phyloP scores from a whole-genome alignment of 1,140 invertebrate genomes.

The Prorops nasuta region DNA sequence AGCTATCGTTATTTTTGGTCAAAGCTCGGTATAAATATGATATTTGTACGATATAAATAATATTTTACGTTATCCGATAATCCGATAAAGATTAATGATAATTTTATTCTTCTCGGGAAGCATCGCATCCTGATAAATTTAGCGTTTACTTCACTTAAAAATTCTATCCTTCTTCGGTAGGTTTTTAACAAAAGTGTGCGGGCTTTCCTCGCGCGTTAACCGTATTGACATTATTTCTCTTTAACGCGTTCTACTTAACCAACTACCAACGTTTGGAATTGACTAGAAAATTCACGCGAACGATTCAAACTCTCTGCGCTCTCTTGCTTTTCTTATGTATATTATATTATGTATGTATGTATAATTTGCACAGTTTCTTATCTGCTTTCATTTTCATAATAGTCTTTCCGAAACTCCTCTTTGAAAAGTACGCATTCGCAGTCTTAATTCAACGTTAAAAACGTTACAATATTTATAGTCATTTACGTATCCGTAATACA shows the following conservation, averaged over 20 bases:
- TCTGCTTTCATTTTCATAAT: not conserved
- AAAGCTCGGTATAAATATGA: too few relatives aligned
- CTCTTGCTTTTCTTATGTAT: not conserved
- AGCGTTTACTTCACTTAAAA: too few relatives aligned
- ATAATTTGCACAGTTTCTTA: not conserved
- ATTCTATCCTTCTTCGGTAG: too few relatives aligned
- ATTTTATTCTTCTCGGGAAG: too few relatives aligned
- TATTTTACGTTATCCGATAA: too few relatives aligned
- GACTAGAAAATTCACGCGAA: constrained; percentile 30
- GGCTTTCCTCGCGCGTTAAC: not conserved
- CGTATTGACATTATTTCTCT: not conserved
- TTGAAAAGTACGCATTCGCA: constrained; percentile 22
- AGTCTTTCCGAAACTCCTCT: not conserved
- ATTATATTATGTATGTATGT: not conserved
- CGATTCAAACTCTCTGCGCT: too few relatives aligned
- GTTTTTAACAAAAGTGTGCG: too few relatives aligned
- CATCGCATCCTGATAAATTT: too few relatives aligned
- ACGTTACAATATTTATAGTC: constrained; percentile 6
- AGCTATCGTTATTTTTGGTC: too few relatives aligned
- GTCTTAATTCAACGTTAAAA: constrained; percentile 11
- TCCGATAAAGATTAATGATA: too few relatives aligned
- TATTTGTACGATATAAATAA: too few relatives aligned
- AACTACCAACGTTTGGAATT: constrained; percentile 22
- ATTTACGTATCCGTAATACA: constrained; percentile 20
- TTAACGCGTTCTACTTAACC: constrained; percentile 5